A percentile compares a stretch with the other conserved stretches of the same genome.
These are phyloP conservation scores for Penaeus vannamei DNA, from an alignment of 1,140 invertebrate genomes.

Conservation along the genomic window DNA sequence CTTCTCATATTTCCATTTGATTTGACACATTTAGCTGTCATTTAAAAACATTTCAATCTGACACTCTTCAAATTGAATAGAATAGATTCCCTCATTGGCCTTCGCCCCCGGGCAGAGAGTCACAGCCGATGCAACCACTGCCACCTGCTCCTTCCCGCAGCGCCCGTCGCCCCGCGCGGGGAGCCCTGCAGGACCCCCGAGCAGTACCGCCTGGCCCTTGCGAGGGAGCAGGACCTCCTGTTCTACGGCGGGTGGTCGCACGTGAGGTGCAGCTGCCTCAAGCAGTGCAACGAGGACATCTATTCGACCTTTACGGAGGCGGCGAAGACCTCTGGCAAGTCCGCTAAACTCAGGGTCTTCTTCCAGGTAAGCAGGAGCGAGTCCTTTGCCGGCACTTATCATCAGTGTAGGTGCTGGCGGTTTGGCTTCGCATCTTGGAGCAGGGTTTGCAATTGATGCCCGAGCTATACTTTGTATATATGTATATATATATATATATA, in stretches of 20 bases:
- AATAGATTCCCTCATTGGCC: too few species aligned
- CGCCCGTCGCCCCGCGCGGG: not conserved
- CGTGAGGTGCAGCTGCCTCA: conserved; percentile 64
- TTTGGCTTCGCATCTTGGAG: too few species aligned
- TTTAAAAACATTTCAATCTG: too few species aligned
- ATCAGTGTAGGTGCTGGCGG: not conserved
- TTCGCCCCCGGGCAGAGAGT: too few species aligned
- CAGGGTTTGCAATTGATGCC: too few species aligned
- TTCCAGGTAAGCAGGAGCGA: conserved; percentile 66
- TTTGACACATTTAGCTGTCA: too few species aligned
- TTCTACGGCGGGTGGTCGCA: conserved; percentile 68
- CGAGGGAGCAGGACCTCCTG: conserved; percentile 65
- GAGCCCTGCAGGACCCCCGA: conserved; percentile 64
- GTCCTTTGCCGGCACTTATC: not conserved
- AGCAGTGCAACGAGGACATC: conserved; percentile 69
- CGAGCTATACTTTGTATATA: too few species aligned
- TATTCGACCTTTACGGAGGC: conserved; percentile 68
- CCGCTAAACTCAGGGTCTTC: conserved; percentile 68
- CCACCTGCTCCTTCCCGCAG: not conserved
- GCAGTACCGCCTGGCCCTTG: conserved; percentile 67
- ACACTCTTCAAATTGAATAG: too few species aligned
- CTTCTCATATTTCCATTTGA: too few species aligned
- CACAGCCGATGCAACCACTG: too few species aligned
- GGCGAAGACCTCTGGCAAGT: conserved; percentile 45
- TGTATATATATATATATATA: too few species aligned